Evolutionary conservation across 2,113 vertebrate genomes (phyloP).

Genomic region (Noctilio leporinus): DNA sequence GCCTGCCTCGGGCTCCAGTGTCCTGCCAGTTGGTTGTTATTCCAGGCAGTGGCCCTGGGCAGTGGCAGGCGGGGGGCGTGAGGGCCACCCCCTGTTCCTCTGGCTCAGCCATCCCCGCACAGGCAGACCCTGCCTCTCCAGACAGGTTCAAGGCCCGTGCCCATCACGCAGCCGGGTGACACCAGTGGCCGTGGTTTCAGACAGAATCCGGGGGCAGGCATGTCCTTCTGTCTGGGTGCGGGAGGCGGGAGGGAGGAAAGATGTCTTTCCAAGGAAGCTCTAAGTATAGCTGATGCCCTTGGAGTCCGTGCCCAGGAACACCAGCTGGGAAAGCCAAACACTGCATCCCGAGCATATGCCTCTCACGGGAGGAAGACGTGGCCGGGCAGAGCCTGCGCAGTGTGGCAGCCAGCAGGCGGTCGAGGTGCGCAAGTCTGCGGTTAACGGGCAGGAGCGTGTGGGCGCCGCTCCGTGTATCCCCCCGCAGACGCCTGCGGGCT

Average conservation of each 20-base stretch:
- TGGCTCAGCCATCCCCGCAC: background rate
- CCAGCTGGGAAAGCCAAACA: conserved; percentile 20
- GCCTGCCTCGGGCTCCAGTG: rapidly evolving
- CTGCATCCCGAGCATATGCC: background rate
- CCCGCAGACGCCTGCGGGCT: rapidly evolving
- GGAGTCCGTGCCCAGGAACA: background rate
- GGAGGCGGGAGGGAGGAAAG: background rate
- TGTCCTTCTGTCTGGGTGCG: background rate
- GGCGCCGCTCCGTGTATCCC: rapidly evolving
- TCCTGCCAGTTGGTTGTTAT: rapidly evolving
- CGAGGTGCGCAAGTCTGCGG: background rate
- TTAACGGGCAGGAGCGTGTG: background rate
- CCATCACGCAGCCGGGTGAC: background rate
- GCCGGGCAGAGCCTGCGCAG: background rate
- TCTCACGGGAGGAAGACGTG: background rate
- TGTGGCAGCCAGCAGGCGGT: background rate
- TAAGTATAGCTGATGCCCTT: background rate
- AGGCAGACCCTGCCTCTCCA: background rate
- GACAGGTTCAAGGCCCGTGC: background rate
- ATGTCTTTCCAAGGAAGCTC: background rate
- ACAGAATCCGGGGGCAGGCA: background rate
- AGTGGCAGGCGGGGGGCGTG: rapidly evolving
- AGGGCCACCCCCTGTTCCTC: rapidly evolving
- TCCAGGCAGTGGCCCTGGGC: background rate
- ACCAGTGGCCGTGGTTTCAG: background rate